Evolutionary conservation across 2,888 invertebrate genomes (phyloP).

Genomic region (Sphinx pinastri): DNA sequence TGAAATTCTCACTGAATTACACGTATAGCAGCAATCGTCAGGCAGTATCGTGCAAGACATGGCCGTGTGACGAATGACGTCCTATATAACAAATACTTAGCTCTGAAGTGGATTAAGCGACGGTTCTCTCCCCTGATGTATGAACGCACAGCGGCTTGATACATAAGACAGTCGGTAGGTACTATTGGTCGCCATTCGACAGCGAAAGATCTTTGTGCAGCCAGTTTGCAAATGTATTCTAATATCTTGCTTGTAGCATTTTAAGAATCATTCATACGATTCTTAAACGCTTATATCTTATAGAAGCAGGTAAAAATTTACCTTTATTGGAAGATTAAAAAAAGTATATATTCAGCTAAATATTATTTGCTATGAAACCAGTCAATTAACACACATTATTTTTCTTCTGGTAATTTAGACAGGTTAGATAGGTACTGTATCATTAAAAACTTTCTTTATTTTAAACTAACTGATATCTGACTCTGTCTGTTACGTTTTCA

Average conservation of each 20-base stretch:
- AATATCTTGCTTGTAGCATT: no score
- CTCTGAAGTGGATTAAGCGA: conserved; percentile 29
- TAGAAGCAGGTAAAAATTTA: neutral
- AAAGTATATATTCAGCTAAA: no score
- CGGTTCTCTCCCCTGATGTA: conserved; percentile 24
- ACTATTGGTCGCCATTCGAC: conserved; percentile 14
- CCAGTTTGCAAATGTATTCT: no score
- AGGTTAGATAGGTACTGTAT: no score
- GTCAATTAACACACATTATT: no score
- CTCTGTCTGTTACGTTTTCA: no score
- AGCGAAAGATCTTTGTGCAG: neutral
- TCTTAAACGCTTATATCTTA: neutral
- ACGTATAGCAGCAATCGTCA: conserved; percentile 30
- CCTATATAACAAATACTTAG: conserved; percentile 70
- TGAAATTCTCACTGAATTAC: conserved; percentile 29
- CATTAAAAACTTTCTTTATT: no score
- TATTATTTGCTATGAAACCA: no score
- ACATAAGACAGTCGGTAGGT: conserved; percentile 2
- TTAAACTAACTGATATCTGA: no score
- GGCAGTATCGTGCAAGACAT: conserved; percentile 27
- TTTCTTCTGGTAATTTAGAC: no score
- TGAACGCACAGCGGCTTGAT: conserved; percentile 24
- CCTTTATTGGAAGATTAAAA: no score
- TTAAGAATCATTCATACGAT: no score
- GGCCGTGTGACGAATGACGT: conserved; percentile 65